phyloP scores from a whole-genome alignment of 2,113 vertebrate genomes.

The Megaceryle maxima region DNA sequence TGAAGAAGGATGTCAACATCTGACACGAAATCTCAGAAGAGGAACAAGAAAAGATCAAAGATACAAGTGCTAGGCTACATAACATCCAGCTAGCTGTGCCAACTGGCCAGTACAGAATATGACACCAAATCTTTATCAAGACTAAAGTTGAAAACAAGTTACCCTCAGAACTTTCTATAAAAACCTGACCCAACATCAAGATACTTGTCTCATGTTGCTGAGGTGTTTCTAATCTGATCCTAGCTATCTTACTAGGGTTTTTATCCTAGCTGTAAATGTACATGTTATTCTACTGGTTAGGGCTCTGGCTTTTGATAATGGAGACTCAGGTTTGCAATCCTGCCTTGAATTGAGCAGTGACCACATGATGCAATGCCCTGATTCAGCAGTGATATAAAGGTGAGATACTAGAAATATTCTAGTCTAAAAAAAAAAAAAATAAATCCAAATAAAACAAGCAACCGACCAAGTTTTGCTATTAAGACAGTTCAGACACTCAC shows the following conservation, averaged over 20 bases:
- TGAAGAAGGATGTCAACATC: background rate
- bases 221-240: background rate
- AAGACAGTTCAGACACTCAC: background rate
- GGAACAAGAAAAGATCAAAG: background rate
- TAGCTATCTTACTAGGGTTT: background rate
- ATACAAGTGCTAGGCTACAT: background rate
- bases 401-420: background rate
- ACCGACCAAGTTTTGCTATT: background rate
- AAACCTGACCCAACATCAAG: background rate
- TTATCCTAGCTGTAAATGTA: background rate
- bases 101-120: background rate
- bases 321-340: background rate
- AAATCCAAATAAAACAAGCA: too few relatives aligned
- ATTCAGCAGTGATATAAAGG: background rate
- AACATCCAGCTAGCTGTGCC: background rate
- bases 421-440: too few relatives aligned
- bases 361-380: background rate
- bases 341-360: background rate
- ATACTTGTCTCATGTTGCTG: background rate
- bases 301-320: background rate
- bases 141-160: background rate
- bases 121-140: background rate
- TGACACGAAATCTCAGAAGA: background rate
- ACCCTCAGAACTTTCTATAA: background rate
- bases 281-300: background rate